These are phyloP conservation scores for Scomber colias DNA, from an alignment of 2,113 vertebrate species.

Conservation along the genomic window DNA sequence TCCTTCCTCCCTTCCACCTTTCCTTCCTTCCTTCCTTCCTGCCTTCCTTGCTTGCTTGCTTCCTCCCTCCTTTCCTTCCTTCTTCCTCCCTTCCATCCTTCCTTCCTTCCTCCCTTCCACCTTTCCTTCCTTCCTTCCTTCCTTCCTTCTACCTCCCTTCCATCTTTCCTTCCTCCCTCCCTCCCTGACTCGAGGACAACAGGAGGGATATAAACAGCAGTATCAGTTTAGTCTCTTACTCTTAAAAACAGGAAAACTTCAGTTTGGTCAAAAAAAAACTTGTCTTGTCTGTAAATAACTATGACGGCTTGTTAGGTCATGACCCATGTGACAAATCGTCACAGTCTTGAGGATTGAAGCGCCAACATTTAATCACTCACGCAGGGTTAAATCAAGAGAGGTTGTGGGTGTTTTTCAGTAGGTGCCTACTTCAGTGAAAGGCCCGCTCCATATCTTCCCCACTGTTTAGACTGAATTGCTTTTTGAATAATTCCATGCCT, in stretches of 20 bases:
- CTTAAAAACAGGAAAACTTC: neutral
- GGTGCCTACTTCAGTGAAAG: slow-evolving; percentile 44
- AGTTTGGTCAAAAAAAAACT: too few relatives aligned
- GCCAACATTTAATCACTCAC: slow-evolving; percentile 29
- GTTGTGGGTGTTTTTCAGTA: slow-evolving; percentile 36
- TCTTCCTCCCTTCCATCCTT: too few relatives aligned
- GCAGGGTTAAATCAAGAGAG: slow-evolving; percentile 33
- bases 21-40: too few relatives aligned
- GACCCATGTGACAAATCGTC: slow-evolving; percentile 15
- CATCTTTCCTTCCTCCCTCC: too few relatives aligned
- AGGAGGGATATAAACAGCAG: neutral
- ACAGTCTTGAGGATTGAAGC: slow-evolving; percentile 10
- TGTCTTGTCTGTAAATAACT: neutral
- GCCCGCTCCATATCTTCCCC: slow-evolving; percentile 62
- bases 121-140: too few relatives aligned
- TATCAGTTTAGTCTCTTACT: neutral
- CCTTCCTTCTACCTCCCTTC: too few relatives aligned
- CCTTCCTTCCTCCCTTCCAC: too few relatives aligned
- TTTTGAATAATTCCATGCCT: slow-evolving; percentile 78
- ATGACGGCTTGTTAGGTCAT: slow-evolving; percentile 18
- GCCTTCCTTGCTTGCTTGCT: too few relatives aligned
- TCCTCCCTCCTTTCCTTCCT: too few relatives aligned
- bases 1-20: too few relatives aligned
- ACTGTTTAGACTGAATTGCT: slow-evolving; percentile 72
- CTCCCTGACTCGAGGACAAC: too few relatives aligned